A percentile compares a stretch with the other conserved stretches of the same genome.
Conservation (phyloP, 2,113 vertebrate species). For the Corydoras maculifer region DNA sequence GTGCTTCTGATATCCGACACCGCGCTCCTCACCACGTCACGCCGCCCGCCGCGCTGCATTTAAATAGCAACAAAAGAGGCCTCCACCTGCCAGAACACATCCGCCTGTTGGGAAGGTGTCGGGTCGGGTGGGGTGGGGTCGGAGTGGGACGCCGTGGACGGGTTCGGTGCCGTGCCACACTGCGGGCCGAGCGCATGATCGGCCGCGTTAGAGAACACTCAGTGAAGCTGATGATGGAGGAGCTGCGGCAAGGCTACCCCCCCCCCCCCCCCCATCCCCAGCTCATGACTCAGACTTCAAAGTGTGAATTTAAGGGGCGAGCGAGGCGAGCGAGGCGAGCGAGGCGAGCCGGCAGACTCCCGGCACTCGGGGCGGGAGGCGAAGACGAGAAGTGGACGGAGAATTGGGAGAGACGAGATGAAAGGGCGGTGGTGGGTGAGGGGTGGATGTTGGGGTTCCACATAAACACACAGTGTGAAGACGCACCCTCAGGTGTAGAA, state of each 20-base stretch:
- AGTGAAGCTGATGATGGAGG: slow-evolving; percentile 49
- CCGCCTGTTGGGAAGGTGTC: slow-evolving; percentile 45
- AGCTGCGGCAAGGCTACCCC: slow-evolving; percentile 38
- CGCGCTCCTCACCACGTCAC: no score
- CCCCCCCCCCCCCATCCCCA: slow-evolving; percentile 1
- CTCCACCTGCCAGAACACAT: slow-evolving; percentile 35
- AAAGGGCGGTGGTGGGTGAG: slow-evolving; percentile 31
- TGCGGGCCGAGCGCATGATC: slow-evolving; percentile 54
- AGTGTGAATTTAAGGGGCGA: slow-evolving; percentile 42
- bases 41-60: slow-evolving; percentile 19
- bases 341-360: slow-evolving; percentile 16
- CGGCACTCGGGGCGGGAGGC: slow-evolving; percentile 9
- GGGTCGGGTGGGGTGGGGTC: no score
- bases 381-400: slow-evolving; percentile 20
- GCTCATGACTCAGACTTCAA: slow-evolving; percentile 42
- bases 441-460: slow-evolving; percentile 10
- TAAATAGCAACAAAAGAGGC: slow-evolving; percentile 22
- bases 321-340: slow-evolving; percentile 11
- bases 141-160: neutral
- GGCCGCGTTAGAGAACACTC: slow-evolving; percentile 66
- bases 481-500: no score
- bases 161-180: slow-evolving; percentile 8
- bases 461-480: no score
- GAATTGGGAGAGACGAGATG: slow-evolving; percentile 31
- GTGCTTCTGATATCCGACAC: slow-evolving; percentile 18